Evolutionary conservation across 1,140 invertebrate genomes (phyloP).

Genomic region (Aricia agestis): DNA sequence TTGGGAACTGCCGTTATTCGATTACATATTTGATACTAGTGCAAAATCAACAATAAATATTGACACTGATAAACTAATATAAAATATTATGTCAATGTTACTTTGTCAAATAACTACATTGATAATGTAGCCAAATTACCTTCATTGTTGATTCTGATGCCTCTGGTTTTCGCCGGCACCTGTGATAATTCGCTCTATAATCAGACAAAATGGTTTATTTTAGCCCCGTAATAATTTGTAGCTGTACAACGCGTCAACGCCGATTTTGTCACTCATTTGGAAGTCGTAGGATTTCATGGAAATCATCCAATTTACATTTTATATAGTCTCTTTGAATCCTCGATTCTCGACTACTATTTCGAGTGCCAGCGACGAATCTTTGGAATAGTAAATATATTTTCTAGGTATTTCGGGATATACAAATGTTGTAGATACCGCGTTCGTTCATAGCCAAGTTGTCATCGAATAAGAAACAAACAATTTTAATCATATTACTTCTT

Average conservation of each 20-base stretch:
- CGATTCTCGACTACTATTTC: background rate
- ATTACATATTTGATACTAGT: too few species aligned
- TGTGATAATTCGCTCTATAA: background rate
- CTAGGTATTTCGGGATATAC: background rate
- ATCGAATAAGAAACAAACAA: background rate
- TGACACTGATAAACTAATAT: too few species aligned
- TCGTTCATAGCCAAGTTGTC: too few species aligned
- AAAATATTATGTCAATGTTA: too few species aligned
- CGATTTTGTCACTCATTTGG: slow-evolving; percentile 1
- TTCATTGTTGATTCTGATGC: background rate
- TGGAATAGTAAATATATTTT: background rate
- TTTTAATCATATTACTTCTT: background rate
- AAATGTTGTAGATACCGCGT: too few species aligned
- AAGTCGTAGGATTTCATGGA: background rate
- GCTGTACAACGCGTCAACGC: background rate
- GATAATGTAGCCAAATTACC: too few species aligned
- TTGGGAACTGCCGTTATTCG: too few species aligned
- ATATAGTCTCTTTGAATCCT: background rate
- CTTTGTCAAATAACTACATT: too few species aligned
- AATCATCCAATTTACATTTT: background rate
- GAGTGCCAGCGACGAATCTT: background rate
- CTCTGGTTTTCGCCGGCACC: background rate
- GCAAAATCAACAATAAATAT: too few species aligned
- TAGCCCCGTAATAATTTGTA: background rate
- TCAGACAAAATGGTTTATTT: background rate